Evolutionary conservation across 2,888 invertebrate species (phyloP).

Genomic region (Torymus tubicola): DNA sequence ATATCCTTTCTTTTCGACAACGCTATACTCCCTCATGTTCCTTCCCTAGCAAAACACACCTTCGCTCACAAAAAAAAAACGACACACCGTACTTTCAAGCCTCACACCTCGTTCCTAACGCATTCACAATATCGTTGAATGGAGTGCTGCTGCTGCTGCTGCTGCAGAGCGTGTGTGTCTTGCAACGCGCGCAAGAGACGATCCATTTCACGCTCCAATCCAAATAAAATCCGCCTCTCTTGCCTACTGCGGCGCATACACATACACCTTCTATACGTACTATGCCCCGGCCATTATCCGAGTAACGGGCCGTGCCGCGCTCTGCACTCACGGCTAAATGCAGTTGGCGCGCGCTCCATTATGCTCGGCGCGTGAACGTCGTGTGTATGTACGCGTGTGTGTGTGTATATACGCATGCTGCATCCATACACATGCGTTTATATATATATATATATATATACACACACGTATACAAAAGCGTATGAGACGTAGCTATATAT

Average conservation of each 20-base stretch:
- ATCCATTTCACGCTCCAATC: conserved; percentile 45
- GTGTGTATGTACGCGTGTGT: not conserved
- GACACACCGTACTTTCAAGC: conserved; percentile 3
- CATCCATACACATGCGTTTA: not conserved
- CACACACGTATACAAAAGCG: no score
- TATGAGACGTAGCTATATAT: no score
- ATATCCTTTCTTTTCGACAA: no score
- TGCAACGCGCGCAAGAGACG: conserved; percentile 17
- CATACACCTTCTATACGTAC: no score
- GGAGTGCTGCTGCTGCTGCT: not conserved
- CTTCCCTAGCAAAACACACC: no score
- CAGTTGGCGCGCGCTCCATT: conserved; percentile 28
- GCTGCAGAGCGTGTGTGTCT: not conserved
- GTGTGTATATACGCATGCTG: not conserved
- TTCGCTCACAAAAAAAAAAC: not conserved
- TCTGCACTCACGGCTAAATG: conserved; percentile 41
- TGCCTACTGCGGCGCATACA: no score
- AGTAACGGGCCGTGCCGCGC: not conserved
- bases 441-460: no score
- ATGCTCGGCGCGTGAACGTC: not conserved
- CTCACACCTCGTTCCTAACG: not conserved
- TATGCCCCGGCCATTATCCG: no score
- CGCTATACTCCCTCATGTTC: no score
- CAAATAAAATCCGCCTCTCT: conserved; percentile 37
- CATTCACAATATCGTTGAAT: conserved; percentile 24